phyloP scores from a whole-genome alignment of 2,113 vertebrate genomes.

The Nymphicus hollandicus region DNA sequence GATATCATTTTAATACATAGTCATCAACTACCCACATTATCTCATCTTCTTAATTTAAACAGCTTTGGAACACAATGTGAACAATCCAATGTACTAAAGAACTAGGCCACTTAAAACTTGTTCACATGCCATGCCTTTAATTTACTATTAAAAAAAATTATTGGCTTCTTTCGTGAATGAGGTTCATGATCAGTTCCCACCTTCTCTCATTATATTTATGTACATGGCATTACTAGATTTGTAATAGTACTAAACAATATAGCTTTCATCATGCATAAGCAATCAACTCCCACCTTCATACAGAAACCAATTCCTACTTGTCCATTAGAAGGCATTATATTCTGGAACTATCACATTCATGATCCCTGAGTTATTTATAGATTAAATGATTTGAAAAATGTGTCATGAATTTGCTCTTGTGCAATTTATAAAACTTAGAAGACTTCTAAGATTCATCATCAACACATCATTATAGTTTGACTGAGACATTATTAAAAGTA shows the following conservation, averaged over 20 bases:
- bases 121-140: conserved; percentile 17
- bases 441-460: not conserved
- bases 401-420: not conserved
- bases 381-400: not conserved
- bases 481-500: not conserved
- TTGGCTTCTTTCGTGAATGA: not conserved
- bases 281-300: not conserved
- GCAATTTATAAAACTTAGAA: not conserved
- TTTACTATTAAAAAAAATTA: not conserved
- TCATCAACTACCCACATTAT: not conserved
- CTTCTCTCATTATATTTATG: conserved; percentile 19
- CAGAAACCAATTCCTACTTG: not conserved
- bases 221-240: not conserved
- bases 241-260: not conserved
- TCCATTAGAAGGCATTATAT: not conserved
- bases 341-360: not conserved
- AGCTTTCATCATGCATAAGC: not conserved
- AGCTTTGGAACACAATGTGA: not conserved
- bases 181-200: not conserved
- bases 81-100: not conserved
- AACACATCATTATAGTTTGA: not conserved
- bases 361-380: not conserved
- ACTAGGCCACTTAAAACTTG: not conserved
- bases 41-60: not conserved
- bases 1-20: not conserved